Base-by-base conservation (phyloP, 1,140 invertebrate genomes). In the Samia ricini region DNA sequence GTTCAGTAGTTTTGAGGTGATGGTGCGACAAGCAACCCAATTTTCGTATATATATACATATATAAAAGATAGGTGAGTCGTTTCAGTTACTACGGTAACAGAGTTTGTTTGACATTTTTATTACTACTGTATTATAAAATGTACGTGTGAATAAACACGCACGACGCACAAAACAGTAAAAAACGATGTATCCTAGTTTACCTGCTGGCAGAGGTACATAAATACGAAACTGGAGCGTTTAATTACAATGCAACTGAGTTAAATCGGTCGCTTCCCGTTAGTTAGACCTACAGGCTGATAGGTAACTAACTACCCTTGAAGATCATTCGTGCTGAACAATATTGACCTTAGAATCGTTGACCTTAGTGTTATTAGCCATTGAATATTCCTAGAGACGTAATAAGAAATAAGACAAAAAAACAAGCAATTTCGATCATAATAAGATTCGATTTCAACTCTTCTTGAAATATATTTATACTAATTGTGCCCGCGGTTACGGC, bases 241-340 rank as follows among this genome's bases (percentile, higher is more conserved):
- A n/a, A 55, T 24, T 55, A 22, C 7, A 42, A 42, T 23, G 24
- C 22, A 23, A 0, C 19, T 24, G 52, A 24, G 24, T 55, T n/a
- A 55, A 23, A 55, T 55, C 18, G 50, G 1, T n/a, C 24, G 33
- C 52, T 55, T 55, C 52, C 52, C 52, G 21, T 55, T 55, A 20
- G 18, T 4, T 19, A 15, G 50, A 21, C 19, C 18, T 55, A 4
- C n/a, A n/a, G n/a, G n/a, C 33, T 42, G 33, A 42, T 42, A 42
- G 0, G n/a, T 19, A 20, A 19, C 7, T 3, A 22, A 21, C 21
- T 55, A 55, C 22, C 22, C 52, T 55, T 55, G 21, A 55, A 55
- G 22, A 42, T 6, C 4, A 24, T 24, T 55, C 52, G 52, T 55
- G 52, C 22, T 55, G 22, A 23, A 22, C 52, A 55, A 21, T 55